A percentile compares a stretch with the other conserved stretches of the same genome.
These are phyloP conservation scores for Eupithecia subfuscata DNA, from an alignment of 2,888 invertebrate genomes.

Conservation along the genomic window DNA sequence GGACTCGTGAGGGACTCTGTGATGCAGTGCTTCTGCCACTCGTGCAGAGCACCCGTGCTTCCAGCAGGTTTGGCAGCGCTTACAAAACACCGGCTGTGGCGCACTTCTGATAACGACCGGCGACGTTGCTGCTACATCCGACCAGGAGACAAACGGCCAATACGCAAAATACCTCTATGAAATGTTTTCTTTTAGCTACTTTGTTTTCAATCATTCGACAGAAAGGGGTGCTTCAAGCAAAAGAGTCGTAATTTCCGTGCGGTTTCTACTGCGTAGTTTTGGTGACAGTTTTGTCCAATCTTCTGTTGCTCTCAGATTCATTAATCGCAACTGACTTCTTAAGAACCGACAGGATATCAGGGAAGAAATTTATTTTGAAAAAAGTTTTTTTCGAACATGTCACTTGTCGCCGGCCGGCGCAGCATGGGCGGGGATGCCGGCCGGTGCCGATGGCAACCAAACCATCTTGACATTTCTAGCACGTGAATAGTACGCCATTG, in stretches of 20 bases:
- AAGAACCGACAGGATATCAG: neutral
- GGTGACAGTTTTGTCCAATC: neutral
- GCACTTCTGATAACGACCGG: constrained; percentile 49
- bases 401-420: constrained; percentile 51
- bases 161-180: constrained; percentile 43
- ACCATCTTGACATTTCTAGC: constrained; percentile 54
- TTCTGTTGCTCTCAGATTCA: neutral
- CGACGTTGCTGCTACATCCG: constrained; percentile 62
- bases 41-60: constrained; percentile 93
- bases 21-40: constrained; percentile 97
- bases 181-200: constrained; percentile 29
- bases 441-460: constrained; percentile 48
- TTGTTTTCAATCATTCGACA: constrained; percentile 10
- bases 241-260: neutral
- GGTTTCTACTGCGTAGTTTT: neutral
- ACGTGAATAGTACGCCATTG: constrained; percentile 51
- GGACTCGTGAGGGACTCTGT: constrained; percentile 95
- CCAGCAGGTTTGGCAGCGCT: constrained; percentile 86
- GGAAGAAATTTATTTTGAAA: neutral
- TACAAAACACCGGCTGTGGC: constrained; percentile 27
- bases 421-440: constrained; percentile 47
- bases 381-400: neutral
- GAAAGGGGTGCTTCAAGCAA: neutral
- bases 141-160: constrained; percentile 65
- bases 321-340: neutral